phyloP scores from a whole-genome alignment of 2,888 invertebrate species.

The Ophion slaviceki region DNA sequence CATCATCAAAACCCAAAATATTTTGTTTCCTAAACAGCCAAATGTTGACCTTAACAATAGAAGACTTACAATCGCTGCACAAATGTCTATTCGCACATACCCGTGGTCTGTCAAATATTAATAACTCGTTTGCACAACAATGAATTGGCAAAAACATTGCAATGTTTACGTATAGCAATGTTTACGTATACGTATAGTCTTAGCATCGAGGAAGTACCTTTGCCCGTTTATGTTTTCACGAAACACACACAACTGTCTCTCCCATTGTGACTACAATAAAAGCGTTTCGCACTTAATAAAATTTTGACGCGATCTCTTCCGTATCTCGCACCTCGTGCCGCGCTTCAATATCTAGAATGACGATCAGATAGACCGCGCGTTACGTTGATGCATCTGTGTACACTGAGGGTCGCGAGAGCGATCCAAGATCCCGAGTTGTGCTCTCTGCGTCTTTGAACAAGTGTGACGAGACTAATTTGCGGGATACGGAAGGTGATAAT shows the following conservation, averaged over 20 bases:
- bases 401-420: conserved; percentile 10
- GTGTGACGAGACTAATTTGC: conserved; percentile 30
- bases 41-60: not conserved
- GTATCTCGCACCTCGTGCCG: not conserved
- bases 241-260: conserved; percentile 23
- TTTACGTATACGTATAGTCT: not conserved
- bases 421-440: not conserved
- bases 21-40: not conserved
- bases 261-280: conserved; percentile 1
- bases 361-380: not conserved
- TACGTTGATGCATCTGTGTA: not conserved
- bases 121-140: conserved; percentile 7
- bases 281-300: not conserved
- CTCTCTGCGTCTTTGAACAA: conserved; percentile 25
- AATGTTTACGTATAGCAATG: not conserved
- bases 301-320: not conserved
- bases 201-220: conserved; percentile 25
- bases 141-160: conserved; percentile 13
- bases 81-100: not conserved
- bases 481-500: conserved; percentile 27
- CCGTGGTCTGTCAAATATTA: not conserved
- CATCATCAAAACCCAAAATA: not conserved
- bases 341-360: not conserved
- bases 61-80: not conserved
- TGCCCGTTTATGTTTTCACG: not conserved